phyloP scores from a whole-genome alignment of 2,888 invertebrate genomes.

The Stenodema calcarata region DNA sequence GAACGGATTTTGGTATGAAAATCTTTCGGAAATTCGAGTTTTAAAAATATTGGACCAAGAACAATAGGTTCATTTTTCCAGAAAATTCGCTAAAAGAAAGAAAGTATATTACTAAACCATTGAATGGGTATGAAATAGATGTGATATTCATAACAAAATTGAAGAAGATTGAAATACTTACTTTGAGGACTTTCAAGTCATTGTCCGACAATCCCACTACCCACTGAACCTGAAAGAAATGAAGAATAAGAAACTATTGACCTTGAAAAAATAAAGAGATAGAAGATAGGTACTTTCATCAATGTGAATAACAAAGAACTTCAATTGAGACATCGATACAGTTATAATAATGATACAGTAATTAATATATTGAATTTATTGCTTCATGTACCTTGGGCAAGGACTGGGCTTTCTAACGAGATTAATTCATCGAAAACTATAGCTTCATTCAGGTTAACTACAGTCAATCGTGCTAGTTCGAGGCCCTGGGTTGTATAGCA shows the following conservation, averaged over 20 bases:
- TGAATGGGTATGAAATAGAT: background rate
- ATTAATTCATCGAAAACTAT: constrained; percentile 90
- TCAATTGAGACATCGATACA: background rate
- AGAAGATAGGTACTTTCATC: no score
- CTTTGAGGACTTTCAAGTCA: constrained; percentile 90
- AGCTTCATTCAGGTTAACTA: constrained; percentile 79
- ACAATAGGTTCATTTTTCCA: no score
- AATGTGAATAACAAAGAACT: no score
- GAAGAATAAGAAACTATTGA: background rate
- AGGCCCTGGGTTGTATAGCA: constrained; percentile 91
- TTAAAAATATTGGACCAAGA: no score
- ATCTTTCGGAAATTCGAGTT: no score
- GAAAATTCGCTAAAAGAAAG: no score
- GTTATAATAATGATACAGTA: background rate
- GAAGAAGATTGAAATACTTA: constrained; percentile 6
- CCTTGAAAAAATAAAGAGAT: background rate
- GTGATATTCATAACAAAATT: no score
- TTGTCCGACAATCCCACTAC: constrained; percentile 95
- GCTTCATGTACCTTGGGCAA: constrained; percentile 73
- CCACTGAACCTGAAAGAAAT: constrained; percentile 82
- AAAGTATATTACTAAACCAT: no score
- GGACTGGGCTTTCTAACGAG: constrained; percentile 84
- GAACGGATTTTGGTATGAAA: no score
- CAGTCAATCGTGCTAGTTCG: constrained; percentile 90
- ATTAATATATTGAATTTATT: background rate